Evolutionary conservation across 64 coral and sea anemone species (phyloP), one percentile per base, ranked within the genome.

Genomic region (Dendrophyllia cribrosa): DNA sequence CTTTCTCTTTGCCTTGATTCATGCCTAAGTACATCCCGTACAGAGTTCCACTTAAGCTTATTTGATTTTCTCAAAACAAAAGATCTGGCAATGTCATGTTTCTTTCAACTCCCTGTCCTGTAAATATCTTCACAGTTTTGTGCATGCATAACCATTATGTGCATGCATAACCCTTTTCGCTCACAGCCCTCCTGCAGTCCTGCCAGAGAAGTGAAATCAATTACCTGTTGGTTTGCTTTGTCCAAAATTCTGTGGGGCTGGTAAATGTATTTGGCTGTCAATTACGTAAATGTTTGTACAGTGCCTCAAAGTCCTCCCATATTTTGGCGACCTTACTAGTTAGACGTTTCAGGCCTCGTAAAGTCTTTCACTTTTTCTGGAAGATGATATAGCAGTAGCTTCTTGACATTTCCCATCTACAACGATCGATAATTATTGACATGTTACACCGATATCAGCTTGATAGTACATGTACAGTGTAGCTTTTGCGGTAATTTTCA

Each of bases 11-110:
- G 91, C 4, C 91, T 2, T 23, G 6, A 23, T 25, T 93, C 91
- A 55, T 61, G 45, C 13, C 60, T 34, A 0, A 93, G 47, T 4
- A 93, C 67, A 58, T 93, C 91, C 22, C 81, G 71, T 50, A 72
- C 79, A 68, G 83, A 71, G 53, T 93, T 82, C 59, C 70, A 75
- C n/a, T n/a, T n/a, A n/a, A n/a, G n/a, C 9, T 78, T 86, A 20
- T 93, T 93, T 10, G 71, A 77, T 20, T 93, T 93, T 48, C 91
- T 77, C 15, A 76, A 63, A 0, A 93, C 59, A 70, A 77, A 46
- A 2, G 47, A 48, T 13, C 74, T 65, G 8, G 84, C 91, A 9
- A 73, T 24, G 12, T 84, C 78, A 61, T 73, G 21, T 85, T 92
- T n/a, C 74, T 85, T 86, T 70, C 88, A 6, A 74, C 53, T 9